A percentile compares a stretch with the other conserved stretches of the same genome.
Conservation (phyloP, 2,797 vertebrate genomes). For the Gallirallus australis region DNA sequence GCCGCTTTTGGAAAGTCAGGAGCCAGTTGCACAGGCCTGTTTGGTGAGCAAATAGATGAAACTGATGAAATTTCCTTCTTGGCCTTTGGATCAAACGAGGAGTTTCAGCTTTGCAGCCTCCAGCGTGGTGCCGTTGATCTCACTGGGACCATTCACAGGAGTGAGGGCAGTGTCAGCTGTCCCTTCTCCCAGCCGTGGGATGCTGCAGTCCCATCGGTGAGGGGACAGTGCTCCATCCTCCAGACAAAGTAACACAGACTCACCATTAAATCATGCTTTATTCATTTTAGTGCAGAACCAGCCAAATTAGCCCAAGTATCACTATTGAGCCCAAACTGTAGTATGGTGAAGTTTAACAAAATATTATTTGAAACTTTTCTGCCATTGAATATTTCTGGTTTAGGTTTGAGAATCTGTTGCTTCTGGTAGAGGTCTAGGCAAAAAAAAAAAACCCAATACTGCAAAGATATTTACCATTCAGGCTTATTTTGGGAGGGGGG, state of each 20-base stretch:
- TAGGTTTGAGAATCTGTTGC: not conserved
- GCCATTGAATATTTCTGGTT: not conserved
- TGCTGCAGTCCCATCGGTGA: not conserved
- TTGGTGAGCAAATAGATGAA: not conserved
- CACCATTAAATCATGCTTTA: not conserved
- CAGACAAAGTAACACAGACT: not conserved
- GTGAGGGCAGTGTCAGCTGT: not conserved
- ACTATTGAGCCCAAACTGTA: not conserved
- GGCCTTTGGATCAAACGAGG: not conserved
- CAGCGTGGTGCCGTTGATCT: not conserved
- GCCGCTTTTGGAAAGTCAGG: not conserved
- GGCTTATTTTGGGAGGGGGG: constrained; percentile 26
- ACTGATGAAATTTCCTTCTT: not conserved
- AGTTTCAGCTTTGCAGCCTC: not conserved
- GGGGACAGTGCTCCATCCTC: not conserved
- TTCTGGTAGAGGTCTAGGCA: not conserved
- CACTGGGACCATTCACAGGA: not conserved
- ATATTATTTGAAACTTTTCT: not conserved
- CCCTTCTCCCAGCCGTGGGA: not conserved
- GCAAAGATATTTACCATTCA: not conserved
- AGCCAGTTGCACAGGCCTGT: not conserved
- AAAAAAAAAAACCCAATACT: not conserved
- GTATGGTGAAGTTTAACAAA: not conserved
- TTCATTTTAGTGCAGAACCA: not conserved
- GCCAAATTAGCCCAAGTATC: not conserved